Evolutionary conservation across 2,888 invertebrate genomes (phyloP).

Genomic region (Zootermopsis nevadensis): DNA sequence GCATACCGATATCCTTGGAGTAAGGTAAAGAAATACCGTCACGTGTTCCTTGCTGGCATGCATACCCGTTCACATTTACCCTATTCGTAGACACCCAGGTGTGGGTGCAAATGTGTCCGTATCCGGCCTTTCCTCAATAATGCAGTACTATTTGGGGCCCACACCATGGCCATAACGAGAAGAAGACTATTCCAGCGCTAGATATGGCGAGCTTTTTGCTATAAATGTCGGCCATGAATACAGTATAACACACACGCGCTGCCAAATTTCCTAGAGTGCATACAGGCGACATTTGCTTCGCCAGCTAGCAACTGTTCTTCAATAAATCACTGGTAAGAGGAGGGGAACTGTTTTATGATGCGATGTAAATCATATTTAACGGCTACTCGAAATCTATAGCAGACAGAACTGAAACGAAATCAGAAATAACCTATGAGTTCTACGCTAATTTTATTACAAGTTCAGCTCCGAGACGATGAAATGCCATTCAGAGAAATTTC

Average conservation of each 20-base stretch:
- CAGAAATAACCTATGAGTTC: not conserved
- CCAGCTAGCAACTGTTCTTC: slow-evolving; percentile 12
- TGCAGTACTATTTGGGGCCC: no score
- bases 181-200: no score
- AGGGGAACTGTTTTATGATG: not conserved
- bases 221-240: no score
- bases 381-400: not conserved
- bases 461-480: not conserved
- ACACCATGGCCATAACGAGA: no score
- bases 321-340: slow-evolving; percentile 17
- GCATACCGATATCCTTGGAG: no score
- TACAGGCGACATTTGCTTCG: not conserved
- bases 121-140: no score
- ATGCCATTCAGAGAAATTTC: not conserved
- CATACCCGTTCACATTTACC: no score
- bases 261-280: slow-evolving; percentile 19
- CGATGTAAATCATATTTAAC: slow-evolving; percentile 5
- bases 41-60: no score
- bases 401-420: slow-evolving; percentile 15
- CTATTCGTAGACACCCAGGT: no score
- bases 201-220: no score
- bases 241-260: not conserved
- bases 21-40: no score
- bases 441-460: not conserved
- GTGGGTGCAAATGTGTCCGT: no score